Evolutionary conservation across 2,888 invertebrate species (phyloP).

Genomic region (Drosophila subquinaria): DNA sequence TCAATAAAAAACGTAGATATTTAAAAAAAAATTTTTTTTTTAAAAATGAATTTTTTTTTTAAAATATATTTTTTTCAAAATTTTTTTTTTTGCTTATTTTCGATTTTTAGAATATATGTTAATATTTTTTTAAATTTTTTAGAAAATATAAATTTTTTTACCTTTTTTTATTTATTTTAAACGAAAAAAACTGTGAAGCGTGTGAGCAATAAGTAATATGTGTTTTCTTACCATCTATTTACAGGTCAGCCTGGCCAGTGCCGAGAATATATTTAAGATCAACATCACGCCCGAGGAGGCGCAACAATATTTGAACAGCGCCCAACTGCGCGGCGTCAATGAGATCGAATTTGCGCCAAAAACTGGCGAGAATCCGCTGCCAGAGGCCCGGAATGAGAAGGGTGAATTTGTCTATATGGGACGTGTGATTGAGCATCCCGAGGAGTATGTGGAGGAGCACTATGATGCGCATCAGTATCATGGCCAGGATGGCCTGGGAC

Average conservation of each 20-base stretch:
- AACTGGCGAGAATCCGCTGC: slow-evolving; percentile 86
- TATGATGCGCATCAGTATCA: slow-evolving; percentile 90
- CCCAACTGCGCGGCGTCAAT: slow-evolving; percentile 84
- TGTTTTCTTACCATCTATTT: not conserved
- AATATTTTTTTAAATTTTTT: too few relatives aligned
- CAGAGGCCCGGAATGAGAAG: slow-evolving; percentile 83
- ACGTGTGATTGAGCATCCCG: slow-evolving; percentile 88
- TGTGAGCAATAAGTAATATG: too few relatives aligned
- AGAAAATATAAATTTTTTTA: too few relatives aligned
- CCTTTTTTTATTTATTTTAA: too few relatives aligned
- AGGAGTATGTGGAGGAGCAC: slow-evolving; percentile 90
- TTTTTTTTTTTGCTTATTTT: too few relatives aligned
- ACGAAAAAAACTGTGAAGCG: too few relatives aligned
- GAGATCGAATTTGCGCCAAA: slow-evolving; percentile 87
- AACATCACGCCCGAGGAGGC: slow-evolving; percentile 87
- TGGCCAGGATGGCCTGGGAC: slow-evolving; percentile 90
- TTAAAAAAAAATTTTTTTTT: too few relatives aligned
- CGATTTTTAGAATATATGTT: too few relatives aligned
- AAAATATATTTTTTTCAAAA: too few relatives aligned
- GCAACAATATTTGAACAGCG: slow-evolving; percentile 83
- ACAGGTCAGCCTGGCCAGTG: slow-evolving; percentile 66
- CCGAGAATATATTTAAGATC: slow-evolving; percentile 86
- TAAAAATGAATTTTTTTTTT: too few relatives aligned
- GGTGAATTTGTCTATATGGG: slow-evolving; percentile 86
- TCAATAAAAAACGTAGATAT: too few relatives aligned